Conservation (phyloP, 1,140 invertebrate species). For the Hylaeus volcanicus region DNA sequence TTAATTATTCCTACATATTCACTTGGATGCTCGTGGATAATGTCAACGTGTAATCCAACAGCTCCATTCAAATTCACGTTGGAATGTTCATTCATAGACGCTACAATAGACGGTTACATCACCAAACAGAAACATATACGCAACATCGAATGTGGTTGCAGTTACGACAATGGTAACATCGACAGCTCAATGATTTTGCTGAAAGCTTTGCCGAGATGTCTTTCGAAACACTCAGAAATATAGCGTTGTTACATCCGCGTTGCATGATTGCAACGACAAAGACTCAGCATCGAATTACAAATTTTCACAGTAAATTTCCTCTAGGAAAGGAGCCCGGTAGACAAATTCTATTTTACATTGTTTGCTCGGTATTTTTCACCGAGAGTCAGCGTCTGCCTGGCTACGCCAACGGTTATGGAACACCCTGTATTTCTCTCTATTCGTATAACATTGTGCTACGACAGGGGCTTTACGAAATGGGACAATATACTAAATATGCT, state of each 20-base stretch:
- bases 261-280: slow-evolving; percentile 64
- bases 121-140: too few species aligned
- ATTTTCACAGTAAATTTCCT: background rate
- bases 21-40: background rate
- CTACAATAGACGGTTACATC: too few species aligned
- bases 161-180: slow-evolving; percentile 44
- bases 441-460: slow-evolving; percentile 68
- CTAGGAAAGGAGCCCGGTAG: background rate
- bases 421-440: slow-evolving; percentile 30
- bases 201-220: slow-evolving; percentile 47
- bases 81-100: too few species aligned
- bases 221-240: slow-evolving; percentile 67
- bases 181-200: slow-evolving; percentile 22
- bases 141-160: slow-evolving; percentile 15
- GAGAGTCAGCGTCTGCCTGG: slow-evolving; percentile 35
- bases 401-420: slow-evolving; percentile 21
- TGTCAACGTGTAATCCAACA: slow-evolving; percentile 38
- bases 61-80: too few species aligned
- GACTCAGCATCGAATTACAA: too few species aligned
- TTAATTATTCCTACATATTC: background rate
- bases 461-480: slow-evolving; percentile 67
- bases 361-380: slow-evolving; percentile 45
- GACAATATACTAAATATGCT: slow-evolving; percentile 73
- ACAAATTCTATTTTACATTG: background rate
- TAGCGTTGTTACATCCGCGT: slow-evolving; percentile 47